Evolutionary conservation across 2,797 vertebrate genomes (phyloP).

Genomic region (Phyllotis vaccarum): DNA sequence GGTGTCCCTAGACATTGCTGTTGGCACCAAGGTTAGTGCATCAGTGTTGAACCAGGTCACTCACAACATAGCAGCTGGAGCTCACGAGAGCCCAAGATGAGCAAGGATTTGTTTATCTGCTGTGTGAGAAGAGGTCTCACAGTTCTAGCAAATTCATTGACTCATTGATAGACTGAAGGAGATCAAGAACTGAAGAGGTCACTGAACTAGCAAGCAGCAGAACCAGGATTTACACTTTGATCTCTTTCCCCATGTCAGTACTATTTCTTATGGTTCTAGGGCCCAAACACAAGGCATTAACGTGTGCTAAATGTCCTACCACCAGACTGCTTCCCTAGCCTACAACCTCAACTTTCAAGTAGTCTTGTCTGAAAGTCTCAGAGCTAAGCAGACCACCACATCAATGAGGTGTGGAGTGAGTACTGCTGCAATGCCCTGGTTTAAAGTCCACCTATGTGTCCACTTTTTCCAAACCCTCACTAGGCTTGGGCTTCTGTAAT

Average conservation of each 20-base stretch:
- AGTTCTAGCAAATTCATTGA: background rate
- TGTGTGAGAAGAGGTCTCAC: background rate
- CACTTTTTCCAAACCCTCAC: background rate
- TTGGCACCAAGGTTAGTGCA: no score
- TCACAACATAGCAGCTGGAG: background rate
- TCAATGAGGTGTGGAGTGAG: background rate
- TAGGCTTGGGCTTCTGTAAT: background rate
- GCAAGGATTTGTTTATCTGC: background rate
- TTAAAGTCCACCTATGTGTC: background rate
- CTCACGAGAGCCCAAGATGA: background rate
- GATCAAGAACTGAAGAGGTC: background rate
- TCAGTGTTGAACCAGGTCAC: background rate
- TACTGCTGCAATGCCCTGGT: background rate
- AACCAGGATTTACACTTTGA: background rate
- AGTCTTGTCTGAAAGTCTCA: background rate
- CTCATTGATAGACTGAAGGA: background rate
- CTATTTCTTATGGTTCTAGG: background rate
- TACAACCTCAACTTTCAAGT: background rate
- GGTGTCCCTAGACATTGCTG: background rate
- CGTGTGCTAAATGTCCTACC: background rate
- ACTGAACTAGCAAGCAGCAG: background rate
- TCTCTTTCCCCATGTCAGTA: background rate
- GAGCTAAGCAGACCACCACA: background rate
- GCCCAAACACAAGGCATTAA: background rate
- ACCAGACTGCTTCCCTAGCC: background rate